Evolutionary conservation across 2,797 vertebrate genomes (phyloP).

Genomic region (Eleutherodactylus coqui): DNA sequence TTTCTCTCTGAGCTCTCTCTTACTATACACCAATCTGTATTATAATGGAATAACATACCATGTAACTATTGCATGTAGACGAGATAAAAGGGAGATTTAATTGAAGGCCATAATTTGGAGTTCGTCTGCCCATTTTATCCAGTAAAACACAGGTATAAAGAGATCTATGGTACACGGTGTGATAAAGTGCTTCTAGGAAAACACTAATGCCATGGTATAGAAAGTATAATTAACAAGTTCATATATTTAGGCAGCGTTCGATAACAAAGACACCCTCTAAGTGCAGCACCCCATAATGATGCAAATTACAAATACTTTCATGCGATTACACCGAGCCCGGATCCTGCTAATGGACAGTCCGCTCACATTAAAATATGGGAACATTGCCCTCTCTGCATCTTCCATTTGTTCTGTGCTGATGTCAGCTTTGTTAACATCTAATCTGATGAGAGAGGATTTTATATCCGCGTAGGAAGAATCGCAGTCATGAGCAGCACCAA

Average conservation of each 20-base stretch:
- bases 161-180: neutral
- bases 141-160: neutral
- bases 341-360: constrained; percentile 23
- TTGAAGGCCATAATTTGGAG: neutral
- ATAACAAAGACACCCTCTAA: constrained; percentile 28
- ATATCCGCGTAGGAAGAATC: neutral
- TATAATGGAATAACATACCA: neutral
- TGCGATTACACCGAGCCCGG: neutral
- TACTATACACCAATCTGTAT: neutral
- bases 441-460: neutral
- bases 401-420: neutral
- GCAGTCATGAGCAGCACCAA: neutral
- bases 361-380: constrained; percentile 19
- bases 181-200: constrained; percentile 23
- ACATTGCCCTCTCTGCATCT: neutral
- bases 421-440: neutral
- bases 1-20: too few relatives aligned
- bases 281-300: constrained; percentile 33
- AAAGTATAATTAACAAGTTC: constrained; percentile 33
- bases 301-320: constrained; percentile 37
- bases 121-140: neutral
- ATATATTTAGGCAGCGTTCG: neutral
- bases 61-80: neutral
- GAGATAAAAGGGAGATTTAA: constrained; percentile 10
- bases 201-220: constrained; percentile 21